Conservation (phyloP, 2,888 invertebrate genomes). For the Catotricha subobsoleta region DNA sequence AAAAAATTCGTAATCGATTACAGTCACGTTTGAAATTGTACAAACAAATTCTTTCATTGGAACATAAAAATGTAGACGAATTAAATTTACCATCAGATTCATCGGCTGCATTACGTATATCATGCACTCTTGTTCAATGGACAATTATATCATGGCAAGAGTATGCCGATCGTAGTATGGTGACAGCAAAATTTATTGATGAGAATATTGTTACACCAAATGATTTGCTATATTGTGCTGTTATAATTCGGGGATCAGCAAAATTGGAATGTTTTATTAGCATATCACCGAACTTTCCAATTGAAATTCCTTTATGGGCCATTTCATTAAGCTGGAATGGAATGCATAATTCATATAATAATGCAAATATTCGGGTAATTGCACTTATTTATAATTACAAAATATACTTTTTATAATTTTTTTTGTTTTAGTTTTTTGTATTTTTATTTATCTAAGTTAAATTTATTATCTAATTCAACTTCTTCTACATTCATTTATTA, state of each 20-base stretch:
- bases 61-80: constrained; percentile 22
- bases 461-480: constrained; percentile 1
- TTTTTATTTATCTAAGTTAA: not conserved
- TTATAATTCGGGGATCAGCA: constrained; percentile 63
- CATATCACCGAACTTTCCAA: constrained; percentile 69
- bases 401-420: constrained; percentile 4
- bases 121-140: constrained; percentile 43
- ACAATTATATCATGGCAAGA: constrained; percentile 48
- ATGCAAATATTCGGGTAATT: constrained; percentile 51
- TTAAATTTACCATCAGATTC: constrained; percentile 1
- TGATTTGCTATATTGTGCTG: constrained; percentile 59
- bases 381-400: constrained; percentile 13
- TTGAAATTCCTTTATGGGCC: constrained; percentile 56
- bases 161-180: constrained; percentile 17
- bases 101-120: not conserved
- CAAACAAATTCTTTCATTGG: constrained; percentile 51
- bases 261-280: constrained; percentile 59
- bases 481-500: constrained; percentile 11
- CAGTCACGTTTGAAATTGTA: constrained; percentile 57
- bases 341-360: constrained; percentile 39
- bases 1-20: constrained; percentile 53
- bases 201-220: constrained; percentile 39
- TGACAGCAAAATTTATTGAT: constrained; percentile 29
- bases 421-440: constrained; percentile 6
- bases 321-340: constrained; percentile 57